phyloP scores from a whole-genome alignment of 2,888 invertebrate species.

The Cerceris ruficornis region DNA sequence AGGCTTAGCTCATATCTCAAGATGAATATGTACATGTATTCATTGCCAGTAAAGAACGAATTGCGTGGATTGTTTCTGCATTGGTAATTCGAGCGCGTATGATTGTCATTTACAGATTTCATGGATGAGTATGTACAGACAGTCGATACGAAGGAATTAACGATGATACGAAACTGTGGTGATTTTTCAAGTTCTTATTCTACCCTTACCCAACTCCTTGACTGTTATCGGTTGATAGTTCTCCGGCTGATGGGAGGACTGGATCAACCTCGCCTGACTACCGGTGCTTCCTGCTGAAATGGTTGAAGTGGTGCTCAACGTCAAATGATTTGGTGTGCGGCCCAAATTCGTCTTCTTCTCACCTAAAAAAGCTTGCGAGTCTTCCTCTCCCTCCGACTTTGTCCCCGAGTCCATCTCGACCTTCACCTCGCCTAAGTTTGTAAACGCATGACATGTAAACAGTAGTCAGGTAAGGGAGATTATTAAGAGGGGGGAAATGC shows the following conservation, averaged over 20 bases:
- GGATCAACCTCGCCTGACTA: slow-evolving; percentile 95
- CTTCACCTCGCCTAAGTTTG: slow-evolving; percentile 76
- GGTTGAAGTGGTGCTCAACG: slow-evolving; percentile 95
- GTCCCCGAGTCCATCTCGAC: slow-evolving; percentile 87
- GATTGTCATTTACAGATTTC: too few species aligned
- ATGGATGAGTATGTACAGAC: not conserved
- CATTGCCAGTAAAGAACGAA: too few species aligned
- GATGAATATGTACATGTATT: too few species aligned
- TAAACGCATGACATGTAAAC: not conserved
- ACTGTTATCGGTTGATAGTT: slow-evolving; percentile 94
- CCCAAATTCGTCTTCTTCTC: slow-evolving; percentile 87
- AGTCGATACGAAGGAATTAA: not conserved
- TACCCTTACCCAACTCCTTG: slow-evolving; percentile 93
- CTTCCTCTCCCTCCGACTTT: slow-evolving; percentile 94
- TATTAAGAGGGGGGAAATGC: too few species aligned
- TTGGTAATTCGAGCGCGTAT: too few species aligned
- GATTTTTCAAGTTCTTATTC: not conserved
- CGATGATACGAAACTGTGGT: not conserved
- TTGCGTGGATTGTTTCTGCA: too few species aligned
- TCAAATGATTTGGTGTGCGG: slow-evolving; percentile 96
- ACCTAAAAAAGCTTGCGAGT: slow-evolving; percentile 86
- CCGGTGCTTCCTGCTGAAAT: slow-evolving; percentile 96
- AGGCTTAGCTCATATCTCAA: too few species aligned
- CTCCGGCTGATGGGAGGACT: slow-evolving; percentile 96
- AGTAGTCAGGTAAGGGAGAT: too few species aligned